Evolutionary conservation across 2,888 invertebrate species (phyloP), one percentile per base, ranked within the genome.

Genomic region (Trissoscelio sp.): DNA sequence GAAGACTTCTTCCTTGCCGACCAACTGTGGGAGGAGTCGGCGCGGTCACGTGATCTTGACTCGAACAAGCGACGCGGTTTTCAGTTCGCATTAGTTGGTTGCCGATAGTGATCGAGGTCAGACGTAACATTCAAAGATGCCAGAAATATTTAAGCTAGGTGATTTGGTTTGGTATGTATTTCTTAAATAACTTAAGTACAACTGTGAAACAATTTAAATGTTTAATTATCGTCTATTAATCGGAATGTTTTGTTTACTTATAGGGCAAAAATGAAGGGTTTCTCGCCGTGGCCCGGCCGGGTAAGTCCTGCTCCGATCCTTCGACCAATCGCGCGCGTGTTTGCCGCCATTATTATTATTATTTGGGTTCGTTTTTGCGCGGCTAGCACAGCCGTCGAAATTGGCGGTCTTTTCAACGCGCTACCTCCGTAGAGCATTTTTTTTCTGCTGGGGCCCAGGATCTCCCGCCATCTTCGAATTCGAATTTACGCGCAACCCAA

Each of bases 261-360:
- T 94, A 98, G 98, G 98, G 98, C 98, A 77, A 98, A 98, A 94
- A 97, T 98, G 97, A 98, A 97, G 94, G 97, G 97, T 87, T 98
- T 97, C 93, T 96, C 97, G 86, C 97, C 97, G 84, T 98, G 98
- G 98, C 98, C 98, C 83, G 98, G 97, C 92, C 96, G 97, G 95
- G 98, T 98, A 94, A 96, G 96, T 95, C 24, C 1, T 34, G 44
- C 37, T 42, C n/a, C 39, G n/a, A 22, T 18, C 44, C 0, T 16
- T 18, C 44, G 18, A 53, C 77, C 67, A 77, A 69, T 77, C 57
- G 31, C 44, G 64, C 60, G 67, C 75, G 51, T 58, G 48, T 66
- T 51, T 69, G 3, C 12, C 28, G 14, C 42, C 42, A 57, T 55
- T 64, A 46, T 62, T 64, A 44, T 44, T 22, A 74, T 44, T 44